Evolutionary conservation across 2,113 vertebrate species (phyloP).

Genomic region (Zonotrichia leucophrys): DNA sequence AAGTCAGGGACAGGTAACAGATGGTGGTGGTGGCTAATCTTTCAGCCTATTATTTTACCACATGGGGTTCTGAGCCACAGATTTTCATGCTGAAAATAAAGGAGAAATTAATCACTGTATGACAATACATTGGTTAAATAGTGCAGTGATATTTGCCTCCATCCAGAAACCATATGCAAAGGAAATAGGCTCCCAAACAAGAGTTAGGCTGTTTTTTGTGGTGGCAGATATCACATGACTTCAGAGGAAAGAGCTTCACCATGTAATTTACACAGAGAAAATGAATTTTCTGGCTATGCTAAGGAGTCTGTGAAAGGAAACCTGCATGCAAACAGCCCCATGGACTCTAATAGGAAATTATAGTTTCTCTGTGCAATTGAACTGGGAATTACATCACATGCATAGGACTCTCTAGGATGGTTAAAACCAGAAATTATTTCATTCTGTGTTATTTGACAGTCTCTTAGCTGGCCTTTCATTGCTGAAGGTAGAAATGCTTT

Average conservation of each 20-base stretch:
- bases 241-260: not conserved
- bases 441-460: not conserved
- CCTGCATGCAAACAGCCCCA: not conserved
- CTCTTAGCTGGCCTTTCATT: not conserved
- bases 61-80: constrained; percentile 41
- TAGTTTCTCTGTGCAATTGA: not conserved
- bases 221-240: not conserved
- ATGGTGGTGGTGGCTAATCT: constrained; percentile 43
- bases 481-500: not conserved
- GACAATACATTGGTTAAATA: constrained; percentile 31
- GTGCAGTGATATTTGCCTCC: not conserved
- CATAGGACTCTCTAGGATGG: not conserved
- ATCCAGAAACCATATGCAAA: constrained; percentile 17
- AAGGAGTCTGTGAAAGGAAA: not conserved
- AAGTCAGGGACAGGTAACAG: constrained; percentile 50
- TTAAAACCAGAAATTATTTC: constrained; percentile 7
- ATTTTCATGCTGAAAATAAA: constrained; percentile 35
- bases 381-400: not conserved
- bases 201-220: not conserved
- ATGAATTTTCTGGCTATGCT: not conserved
- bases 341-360: not conserved
- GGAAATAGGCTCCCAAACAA: not conserved
- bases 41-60: constrained; percentile 65
- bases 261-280: not conserved
- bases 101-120: constrained; percentile 30